phyloP scores from a whole-genome alignment of 2,113 vertebrate species.

The Ictidomys tridecemlineatus region DNA sequence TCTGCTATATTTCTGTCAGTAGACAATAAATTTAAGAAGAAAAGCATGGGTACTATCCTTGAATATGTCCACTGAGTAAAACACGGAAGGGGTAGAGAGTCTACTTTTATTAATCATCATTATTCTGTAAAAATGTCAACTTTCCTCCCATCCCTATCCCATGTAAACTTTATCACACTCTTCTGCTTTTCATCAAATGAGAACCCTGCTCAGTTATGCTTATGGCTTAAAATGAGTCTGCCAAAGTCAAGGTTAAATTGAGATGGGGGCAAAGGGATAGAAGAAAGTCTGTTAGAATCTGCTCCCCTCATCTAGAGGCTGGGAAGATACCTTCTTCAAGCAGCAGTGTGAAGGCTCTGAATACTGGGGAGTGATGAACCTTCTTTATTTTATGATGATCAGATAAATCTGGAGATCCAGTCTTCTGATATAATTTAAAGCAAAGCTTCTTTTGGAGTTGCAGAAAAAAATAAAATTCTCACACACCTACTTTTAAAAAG shows the following conservation, averaged over 20 bases:
- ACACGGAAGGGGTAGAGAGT: conserved; percentile 2
- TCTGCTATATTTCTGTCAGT: conserved; percentile 84
- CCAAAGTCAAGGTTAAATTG: conserved; percentile 78
- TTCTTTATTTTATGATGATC: conserved; percentile 20
- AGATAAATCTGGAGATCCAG: not conserved
- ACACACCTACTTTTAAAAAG: not conserved
- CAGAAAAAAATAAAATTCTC: not conserved
- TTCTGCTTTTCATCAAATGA: conserved; percentile 87
- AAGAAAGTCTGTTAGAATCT: conserved; percentile 67
- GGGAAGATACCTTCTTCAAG: conserved; percentile 55
- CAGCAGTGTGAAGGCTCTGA: conserved; percentile 4
- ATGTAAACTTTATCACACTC: conserved; percentile 84
- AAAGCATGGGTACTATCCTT: conserved; percentile 56
- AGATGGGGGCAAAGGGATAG: conserved; percentile 63
- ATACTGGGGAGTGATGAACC: not conserved
- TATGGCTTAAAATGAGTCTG: conserved; percentile 70
- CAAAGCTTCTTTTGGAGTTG: not conserved
- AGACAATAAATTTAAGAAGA: conserved; percentile 84
- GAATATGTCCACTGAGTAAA: conserved; percentile 68
- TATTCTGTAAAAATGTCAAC: conserved; percentile 87
- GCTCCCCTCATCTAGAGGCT: not conserved
- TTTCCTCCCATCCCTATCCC: conserved; percentile 70
- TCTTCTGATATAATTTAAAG: not conserved
- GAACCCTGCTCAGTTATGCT: conserved; percentile 67
- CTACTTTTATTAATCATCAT: conserved; percentile 84